A percentile compares a stretch with the other conserved stretches of the same genome.
Evolutionary conservation across 2,113 vertebrate species (phyloP).

Genomic region (Prinia subflava): DNA sequence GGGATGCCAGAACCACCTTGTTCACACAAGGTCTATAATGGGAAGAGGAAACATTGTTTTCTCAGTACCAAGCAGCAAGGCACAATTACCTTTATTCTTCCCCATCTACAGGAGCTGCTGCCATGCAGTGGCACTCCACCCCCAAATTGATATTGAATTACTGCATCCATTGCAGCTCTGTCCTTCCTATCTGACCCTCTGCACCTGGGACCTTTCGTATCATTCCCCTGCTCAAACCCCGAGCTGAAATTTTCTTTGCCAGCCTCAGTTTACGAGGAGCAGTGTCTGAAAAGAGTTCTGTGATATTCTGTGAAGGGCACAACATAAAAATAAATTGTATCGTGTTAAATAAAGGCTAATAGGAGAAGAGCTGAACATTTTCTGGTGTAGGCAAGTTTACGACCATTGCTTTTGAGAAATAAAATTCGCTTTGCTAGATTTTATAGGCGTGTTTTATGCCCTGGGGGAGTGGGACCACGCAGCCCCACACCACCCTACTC

Average conservation of each 20-base stretch:
- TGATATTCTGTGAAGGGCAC: constrained; percentile 48
- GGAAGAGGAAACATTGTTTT: not conserved
- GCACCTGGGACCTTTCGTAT: not conserved
- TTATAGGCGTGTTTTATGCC: not conserved
- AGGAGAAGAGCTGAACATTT: not conserved
- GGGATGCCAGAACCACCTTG: not conserved
- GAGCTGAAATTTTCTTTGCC: not conserved
- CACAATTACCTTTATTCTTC: not conserved
- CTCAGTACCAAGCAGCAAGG: not conserved
- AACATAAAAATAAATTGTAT: constrained; percentile 51
- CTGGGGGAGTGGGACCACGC: not conserved
- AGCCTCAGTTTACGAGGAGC: not conserved
- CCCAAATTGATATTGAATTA: not conserved
- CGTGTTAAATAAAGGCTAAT: constrained; percentile 35
- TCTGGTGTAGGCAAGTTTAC: not conserved
- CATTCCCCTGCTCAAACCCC: not conserved
- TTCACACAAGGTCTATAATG: not conserved
- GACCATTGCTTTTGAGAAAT: constrained; percentile 25
- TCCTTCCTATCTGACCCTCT: not conserved
- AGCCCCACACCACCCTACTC: not conserved
- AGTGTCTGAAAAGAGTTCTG: not conserved
- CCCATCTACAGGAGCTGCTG: not conserved
- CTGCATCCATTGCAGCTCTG: not conserved
- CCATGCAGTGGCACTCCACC: not conserved
- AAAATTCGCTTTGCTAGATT: constrained; percentile 16